These are phyloP conservation scores for Sisyra terminalis DNA, from an alignment of 2,888 invertebrate genomes.

Conservation along the genomic window DNA sequence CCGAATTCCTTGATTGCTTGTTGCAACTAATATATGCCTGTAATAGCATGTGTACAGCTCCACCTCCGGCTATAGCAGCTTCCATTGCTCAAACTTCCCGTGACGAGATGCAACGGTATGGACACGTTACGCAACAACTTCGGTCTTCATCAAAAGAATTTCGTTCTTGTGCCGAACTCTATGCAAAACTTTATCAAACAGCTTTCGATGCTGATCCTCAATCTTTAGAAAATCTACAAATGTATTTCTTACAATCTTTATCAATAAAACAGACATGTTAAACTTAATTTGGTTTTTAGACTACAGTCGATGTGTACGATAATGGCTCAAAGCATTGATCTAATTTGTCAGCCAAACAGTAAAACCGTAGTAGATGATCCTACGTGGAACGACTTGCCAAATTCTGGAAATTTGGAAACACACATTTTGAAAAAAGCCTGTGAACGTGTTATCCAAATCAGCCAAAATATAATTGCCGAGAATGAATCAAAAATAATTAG, in stretches of 20 bases:
- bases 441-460: conserved; percentile 21
- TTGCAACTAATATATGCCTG: conserved; percentile 52
- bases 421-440: conserved; percentile 3
- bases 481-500: conserved; percentile 25
- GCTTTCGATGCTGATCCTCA: conserved; percentile 75
- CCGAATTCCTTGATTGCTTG: conserved; percentile 52
- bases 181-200: conserved; percentile 62
- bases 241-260: conserved; percentile 28
- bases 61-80: conserved; percentile 83
- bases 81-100: conserved; percentile 61
- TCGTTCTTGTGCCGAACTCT: conserved; percentile 51
- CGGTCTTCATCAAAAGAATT: conserved; percentile 59
- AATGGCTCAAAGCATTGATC: conserved; percentile 58
- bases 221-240: conserved; percentile 55
- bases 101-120: conserved; percentile 63
- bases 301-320: conserved; percentile 66
- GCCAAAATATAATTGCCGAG: conserved; percentile 22
- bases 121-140: conserved; percentile 63
- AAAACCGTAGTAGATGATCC: conserved; percentile 22
- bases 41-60: conserved; percentile 67
- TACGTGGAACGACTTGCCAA: conserved; percentile 11
- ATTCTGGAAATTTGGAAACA: conserved; percentile 4
- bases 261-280: background rate
- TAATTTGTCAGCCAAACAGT: conserved; percentile 35
- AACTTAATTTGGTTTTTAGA: conserved; percentile 25